Base-by-base conservation (phyloP, 2,888 invertebrate genomes). In the Perizoma affinitatum region DNA sequence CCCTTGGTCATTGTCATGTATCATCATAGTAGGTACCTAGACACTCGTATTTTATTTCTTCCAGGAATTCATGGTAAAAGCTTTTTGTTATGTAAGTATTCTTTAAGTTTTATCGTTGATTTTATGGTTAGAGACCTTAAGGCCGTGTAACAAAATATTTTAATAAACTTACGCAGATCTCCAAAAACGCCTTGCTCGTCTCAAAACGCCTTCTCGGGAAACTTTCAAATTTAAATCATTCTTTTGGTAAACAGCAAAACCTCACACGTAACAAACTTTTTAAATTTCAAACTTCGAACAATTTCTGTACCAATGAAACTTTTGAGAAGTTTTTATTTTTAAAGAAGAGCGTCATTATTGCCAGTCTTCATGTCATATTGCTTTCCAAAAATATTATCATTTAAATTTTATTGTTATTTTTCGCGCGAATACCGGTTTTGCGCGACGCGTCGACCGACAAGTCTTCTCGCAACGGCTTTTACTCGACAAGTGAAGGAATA, bases 401-500 rank as follows among this genome's bases (percentile, higher is more conserved):
- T 67, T 73, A 70, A 67, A 64, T 63, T 66, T 61, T 70, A 54
- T 69, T 71, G 70, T 60, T 40, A 61, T 67, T 66, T 72, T 56
- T 69, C 68, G 70, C 69, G 71, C 58, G 66, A 66, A 60, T 65
- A 59, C 71, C 57, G 67, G 69, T 67, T 65, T 67, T 65, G 63
- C 58, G 55, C 58, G 63, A 67, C 67, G 72, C 61, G 68, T 45
- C 71, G 71, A 76, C 78, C 71, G 71, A 76, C 78, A 78, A 87
- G 83, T 75, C 76, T 83, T 80, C 66, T 76, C 84, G 48, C 73
- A 61, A 59, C 76, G 76, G 72, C 79, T 73, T 73, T 79, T 75
- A 73, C 72, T 77, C 76, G 79, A 78, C 82, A 83, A 88, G 79
- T 88, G 88, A 70, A 46, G 43, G 50, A 57, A 68, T 75, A 75